Conservation (phyloP, 2,113 vertebrate species). For the Acanthisitta chloris region DNA sequence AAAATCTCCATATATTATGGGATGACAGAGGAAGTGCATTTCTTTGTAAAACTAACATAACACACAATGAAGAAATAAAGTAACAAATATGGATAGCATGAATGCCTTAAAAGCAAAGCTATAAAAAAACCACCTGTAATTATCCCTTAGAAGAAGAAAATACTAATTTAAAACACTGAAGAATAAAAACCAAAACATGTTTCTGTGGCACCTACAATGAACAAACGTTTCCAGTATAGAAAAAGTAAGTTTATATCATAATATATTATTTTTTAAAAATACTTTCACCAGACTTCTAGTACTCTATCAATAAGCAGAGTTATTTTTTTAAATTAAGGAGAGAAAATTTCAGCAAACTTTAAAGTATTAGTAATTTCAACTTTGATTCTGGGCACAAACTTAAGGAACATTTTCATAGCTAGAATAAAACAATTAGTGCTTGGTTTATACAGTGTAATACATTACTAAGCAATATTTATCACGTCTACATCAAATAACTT, state of each 20-base stretch:
- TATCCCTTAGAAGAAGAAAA: background rate
- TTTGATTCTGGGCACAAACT: background rate
- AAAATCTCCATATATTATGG: background rate
- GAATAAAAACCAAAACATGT: rapidly evolving
- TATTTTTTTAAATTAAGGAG: background rate
- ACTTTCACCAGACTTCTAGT: background rate
- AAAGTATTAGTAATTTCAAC: background rate
- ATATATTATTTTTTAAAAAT: background rate
- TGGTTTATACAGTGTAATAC: background rate
- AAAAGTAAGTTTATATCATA: background rate
- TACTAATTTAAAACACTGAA: background rate
- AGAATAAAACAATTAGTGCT: background rate
- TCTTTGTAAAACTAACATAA: background rate
- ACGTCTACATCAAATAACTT: background rate
- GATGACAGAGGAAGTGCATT: background rate
- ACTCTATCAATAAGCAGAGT: background rate
- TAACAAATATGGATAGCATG: background rate
- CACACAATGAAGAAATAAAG: background rate
- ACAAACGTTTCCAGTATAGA: background rate
- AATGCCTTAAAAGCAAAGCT: background rate
- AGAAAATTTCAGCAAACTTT: background rate
- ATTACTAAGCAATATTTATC: conserved; percentile 27
- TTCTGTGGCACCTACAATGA: background rate
- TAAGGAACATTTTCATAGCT: background rate
- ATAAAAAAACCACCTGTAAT: background rate